Evolutionary conservation across 2,113 vertebrate species (phyloP).

Genomic region (Geococcyx californianus): DNA sequence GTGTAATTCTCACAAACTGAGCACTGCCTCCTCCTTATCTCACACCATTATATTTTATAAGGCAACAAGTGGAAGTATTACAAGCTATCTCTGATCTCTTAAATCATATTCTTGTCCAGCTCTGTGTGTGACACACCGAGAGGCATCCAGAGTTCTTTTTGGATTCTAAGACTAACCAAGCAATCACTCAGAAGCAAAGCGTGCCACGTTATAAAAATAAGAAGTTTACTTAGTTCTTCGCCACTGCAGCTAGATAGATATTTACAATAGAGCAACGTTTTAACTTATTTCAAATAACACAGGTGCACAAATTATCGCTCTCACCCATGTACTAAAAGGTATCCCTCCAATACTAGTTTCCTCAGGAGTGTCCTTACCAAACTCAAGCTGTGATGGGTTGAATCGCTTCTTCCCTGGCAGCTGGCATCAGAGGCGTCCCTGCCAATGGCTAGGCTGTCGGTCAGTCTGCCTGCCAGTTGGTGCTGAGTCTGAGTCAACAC

Average conservation of each 20-base stretch:
- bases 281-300: not conserved
- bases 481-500: not conserved
- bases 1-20: not conserved
- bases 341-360: not conserved
- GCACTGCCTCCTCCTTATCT: not conserved
- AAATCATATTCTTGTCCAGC: not conserved
- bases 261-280: not conserved
- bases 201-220: not conserved
- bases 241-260: not conserved
- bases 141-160: not conserved
- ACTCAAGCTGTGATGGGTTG: rapidly evolving
- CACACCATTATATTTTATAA: not conserved
- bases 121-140: not conserved
- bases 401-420: not conserved
- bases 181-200: not conserved
- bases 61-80: not conserved
- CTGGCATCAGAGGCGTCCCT: not conserved
- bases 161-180: not conserved
- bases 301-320: rapidly evolving
- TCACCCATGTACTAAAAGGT: not conserved
- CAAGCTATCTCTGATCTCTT: not conserved
- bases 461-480: not conserved
- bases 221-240: not conserved
- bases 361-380: not conserved
- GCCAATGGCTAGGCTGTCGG: not conserved